Base-by-base conservation (phyloP, 2,888 invertebrate species). In the Melangyna quadrimaculata region DNA sequence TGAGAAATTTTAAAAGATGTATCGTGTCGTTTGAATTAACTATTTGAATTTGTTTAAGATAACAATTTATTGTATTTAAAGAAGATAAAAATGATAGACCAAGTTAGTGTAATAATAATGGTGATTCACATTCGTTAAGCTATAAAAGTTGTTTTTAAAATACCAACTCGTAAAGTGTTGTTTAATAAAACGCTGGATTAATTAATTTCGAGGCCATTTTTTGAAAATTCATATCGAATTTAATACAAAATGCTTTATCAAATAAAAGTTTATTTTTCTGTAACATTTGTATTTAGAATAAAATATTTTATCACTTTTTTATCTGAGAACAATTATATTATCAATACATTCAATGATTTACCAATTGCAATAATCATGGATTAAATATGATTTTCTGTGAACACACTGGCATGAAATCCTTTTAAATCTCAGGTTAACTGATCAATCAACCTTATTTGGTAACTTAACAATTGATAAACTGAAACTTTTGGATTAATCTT, bases 1-100 rank as follows among this genome's bases (percentile, higher is more conserved):
- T 24, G 10, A 14, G 12, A 48, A 53, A 32, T 9, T n/a, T 27
- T 17, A 19, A 61, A 48, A 43, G 53, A 63, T 37, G 55, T 67
- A 63, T 65, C 55, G 69, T 65, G 35, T 73, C 22, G 55, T 69
- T 74, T 74, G 70, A 70, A 48, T 70, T 63, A 37, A 65, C 48
- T 70, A 29, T 72, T 73, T 69, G 73, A 73, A 48, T 69, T 82
- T 48, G 7, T 29, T 32, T 29, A 48, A 65, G 82, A 83, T 83
- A 83, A 73, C 72, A 0, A 3, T 7, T 10, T 4, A 43, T 57
- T 77, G 40, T 51, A 43, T 29, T 65, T 43, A 17, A 27, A 17
- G 53, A 35, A 43, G 51, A 74, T 59, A 61, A 63, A 6, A 43
- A 57, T 22, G 61, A 24, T 63, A 43, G 22, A n/a, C 29, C 57